Evolutionary conservation across 2,797 vertebrate genomes (phyloP), one percentile per base, ranked within the genome.

Genomic region (Sardinella longiceps): DNA sequence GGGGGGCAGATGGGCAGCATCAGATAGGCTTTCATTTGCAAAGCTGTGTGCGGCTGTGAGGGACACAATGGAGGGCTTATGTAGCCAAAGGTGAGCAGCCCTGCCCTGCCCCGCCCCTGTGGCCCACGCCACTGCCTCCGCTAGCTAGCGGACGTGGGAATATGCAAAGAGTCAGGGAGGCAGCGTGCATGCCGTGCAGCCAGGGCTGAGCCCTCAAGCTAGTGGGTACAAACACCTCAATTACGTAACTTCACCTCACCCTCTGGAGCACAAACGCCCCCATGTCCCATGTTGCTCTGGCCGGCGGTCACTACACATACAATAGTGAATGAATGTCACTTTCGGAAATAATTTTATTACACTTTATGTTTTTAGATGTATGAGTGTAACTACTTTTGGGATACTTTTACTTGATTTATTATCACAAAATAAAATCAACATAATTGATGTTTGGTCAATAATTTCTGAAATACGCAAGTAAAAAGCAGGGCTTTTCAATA

Each of bases 61-160:
- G 45, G 82, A 86, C 81, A 90, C 90, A 89, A 88, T 85, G 86
- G 86, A 82, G 80, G 50, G 81, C 85, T 89, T 90, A 86, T 88
- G 82, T 23, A 51, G 83, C 80, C 28, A 23, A 63, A 85, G 77
- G 82, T 84, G 85, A 85, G 3, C n/a, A 63, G 30, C 37, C 37
- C 77, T 83, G 43, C 23, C 25, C 39, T 39, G 30, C 37, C 37
- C 77, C 82, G 43, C 23, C 25, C 39, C 46, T 60, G 45, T 18
- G 25, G 53, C 11, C 23, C 66, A 12, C 14, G 33, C 15, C 30
- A 18, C 66, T 28, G 58, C 25, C 60, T 48, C 9, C 48, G 1
- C 15, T 15, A n/a, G n/a, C n/a, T n/a, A n/a, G n/a, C n/a, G n/a
- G n/a, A 50, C 30, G 66, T 46, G 70, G 80, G 60, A 87, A 88